Evolutionary conservation across 2,113 vertebrate genomes (phyloP), one percentile per base, ranked within the genome.

Genomic region (Cheirogaleus medius): DNA sequence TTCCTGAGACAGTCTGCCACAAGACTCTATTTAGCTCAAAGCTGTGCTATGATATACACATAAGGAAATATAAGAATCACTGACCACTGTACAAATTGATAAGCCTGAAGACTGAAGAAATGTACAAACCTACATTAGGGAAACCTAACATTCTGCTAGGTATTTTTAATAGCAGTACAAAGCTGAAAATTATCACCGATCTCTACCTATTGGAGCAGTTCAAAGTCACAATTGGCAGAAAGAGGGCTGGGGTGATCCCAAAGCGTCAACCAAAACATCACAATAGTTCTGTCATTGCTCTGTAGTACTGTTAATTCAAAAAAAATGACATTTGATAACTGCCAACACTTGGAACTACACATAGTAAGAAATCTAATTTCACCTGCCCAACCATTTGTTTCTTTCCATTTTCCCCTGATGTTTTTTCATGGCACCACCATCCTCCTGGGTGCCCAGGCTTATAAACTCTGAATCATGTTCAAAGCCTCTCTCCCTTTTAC

Each of bases 321-420:
- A 91, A 27, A 95, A 90, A 52, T 71, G 69, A 63, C 37, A 91
- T 78, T 69, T 92, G 60, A 54, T 74, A 94, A 93, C 34, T 71
- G 42, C 20, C 56, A 66, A 94, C 13, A 94, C 39, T 80, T 95
- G 34, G 63, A 96, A 93, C 17, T 74, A 85, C 18, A 83, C 71
- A 85, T 77, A 95, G 52, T 80, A 96, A 94, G 69, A 95, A 93
- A 94, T 54, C 74, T 42, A 29, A 95, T 69, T 96, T 92, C 66
- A 91, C 47, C 66, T 87, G 64, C 34, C 52, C 87, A 81, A 95
- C 47, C 68, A 78, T 74, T 94, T 90, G 27, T 96, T 97, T 95
- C 91, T 81, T 93, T n/a, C 58, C 69, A 69, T 49, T 76, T 73
- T 52, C 81, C 37, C 9, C n/a, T 49, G 29, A 54, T 68, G 39